Percentiles rank a stretch among this genome's conserved stretches.
phyloP scores from a whole-genome alignment of 2,888 invertebrate species.

The Cotesia congregata region DNA sequence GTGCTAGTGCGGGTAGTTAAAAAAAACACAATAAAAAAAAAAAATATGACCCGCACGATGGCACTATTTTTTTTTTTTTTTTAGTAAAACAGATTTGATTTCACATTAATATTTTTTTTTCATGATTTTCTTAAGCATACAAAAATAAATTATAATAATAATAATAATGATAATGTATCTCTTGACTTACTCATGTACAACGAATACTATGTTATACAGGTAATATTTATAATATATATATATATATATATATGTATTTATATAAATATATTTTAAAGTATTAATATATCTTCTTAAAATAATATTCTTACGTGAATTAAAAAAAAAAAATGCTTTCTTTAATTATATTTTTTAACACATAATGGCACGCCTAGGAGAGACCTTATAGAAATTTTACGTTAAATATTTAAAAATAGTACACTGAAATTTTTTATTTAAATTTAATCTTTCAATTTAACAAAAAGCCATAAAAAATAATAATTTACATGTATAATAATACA shows the following conservation, averaged over 20 bases:
- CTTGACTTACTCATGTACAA: conserved; percentile 64
- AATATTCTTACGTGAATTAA: conserved; percentile 52
- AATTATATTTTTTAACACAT: conserved; percentile 51
- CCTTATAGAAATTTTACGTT: background rate
- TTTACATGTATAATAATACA: background rate
- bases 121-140: conserved; percentile 61
- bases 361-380: conserved; percentile 58
- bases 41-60: conserved; percentile 31
- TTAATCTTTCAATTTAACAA: too few relatives aligned
- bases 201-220: conserved; percentile 64
- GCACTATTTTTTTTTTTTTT: conserved; percentile 28
- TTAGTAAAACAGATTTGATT: conserved; percentile 26
- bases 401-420: background rate
- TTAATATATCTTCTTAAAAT: conserved; percentile 54
- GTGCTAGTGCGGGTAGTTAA: background rate
- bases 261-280: conserved; percentile 51
- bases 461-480: too few relatives aligned
- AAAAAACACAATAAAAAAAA: background rate
- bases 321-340: conserved; percentile 53
- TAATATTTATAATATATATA: conserved; percentile 41
- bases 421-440: background rate
- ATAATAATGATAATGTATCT: conserved; percentile 64
- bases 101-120: conserved; percentile 4
- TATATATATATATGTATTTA: background rate
- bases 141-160: conserved; percentile 69